Evolutionary conservation across 2,113 vertebrate species (phyloP), one percentile per base, ranked within the genome.

Genomic region (Actenoides lindsayi): DNA sequence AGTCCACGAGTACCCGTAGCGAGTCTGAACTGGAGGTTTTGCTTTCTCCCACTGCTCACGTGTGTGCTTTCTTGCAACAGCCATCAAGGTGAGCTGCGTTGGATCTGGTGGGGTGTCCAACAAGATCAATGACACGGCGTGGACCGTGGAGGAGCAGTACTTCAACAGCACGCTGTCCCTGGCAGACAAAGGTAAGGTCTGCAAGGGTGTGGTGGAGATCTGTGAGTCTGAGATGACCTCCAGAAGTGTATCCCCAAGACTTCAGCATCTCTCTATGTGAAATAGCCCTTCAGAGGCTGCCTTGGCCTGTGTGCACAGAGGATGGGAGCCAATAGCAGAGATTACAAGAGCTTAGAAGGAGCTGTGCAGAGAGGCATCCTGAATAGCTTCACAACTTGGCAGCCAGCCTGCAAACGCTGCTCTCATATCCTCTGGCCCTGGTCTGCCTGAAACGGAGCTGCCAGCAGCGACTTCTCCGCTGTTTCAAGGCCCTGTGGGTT

Each of bases 61-160:
- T 15, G 31, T 60, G 39, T 76, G 35, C 39, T 71, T 37, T 89
- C 73, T 59, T 54, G 64, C 91, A n/a, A 48, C 97, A 99, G 99
- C 98, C 35, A 98, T 99, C 96, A 99, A 99, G 86, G 99, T 99
- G 97, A 99, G 98, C 98, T 99, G 99, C 71, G 80, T 98, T 12
- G 99, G 99, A 10, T 98, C 97, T 91, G 99, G 99, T 31, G 99
- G 99, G 16, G 98, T 99, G 64, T 99, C 98, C 57, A 99, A 11
- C 96, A 99, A 99, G 95, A 94, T 98, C 10, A 99, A 99, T 1
- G 99, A 99, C 83, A 96, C 98, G 0, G 91, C 98, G 0, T 99
- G 99, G 99, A 98, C 95, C 0, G 86, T 76, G 56, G 99, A 99
- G 94, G 99, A 99, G 89, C 98, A 98, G 94, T 99, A 99, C 95